These are phyloP conservation scores for Oscheius sp. DNA, from an alignment of 2,888 invertebrate genomes.

Conservation along the genomic window DNA sequence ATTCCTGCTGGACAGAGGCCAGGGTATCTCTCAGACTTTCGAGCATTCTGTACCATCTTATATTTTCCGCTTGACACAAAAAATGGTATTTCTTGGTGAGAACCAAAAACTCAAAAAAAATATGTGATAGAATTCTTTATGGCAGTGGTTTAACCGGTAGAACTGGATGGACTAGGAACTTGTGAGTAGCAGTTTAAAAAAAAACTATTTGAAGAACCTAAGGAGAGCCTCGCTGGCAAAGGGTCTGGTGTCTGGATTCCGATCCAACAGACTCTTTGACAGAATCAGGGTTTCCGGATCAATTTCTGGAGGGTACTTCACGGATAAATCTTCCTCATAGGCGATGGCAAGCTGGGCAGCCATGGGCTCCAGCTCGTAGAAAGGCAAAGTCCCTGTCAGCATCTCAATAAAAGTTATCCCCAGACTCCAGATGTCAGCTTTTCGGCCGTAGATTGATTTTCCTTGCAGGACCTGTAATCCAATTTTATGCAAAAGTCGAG, in stretches of 20 bases:
- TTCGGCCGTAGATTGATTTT: conserved; percentile 49
- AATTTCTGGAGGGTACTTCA: conserved; percentile 19
- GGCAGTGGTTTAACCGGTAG: conserved; percentile 4
- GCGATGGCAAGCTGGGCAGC: conserved; percentile 53
- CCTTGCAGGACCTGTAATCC: conserved; percentile 29
- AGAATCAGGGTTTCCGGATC: neutral
- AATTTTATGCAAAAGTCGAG: neutral
- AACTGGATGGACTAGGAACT: neutral
- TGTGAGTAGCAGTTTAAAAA: neutral
- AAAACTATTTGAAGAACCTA: conserved; percentile 5
- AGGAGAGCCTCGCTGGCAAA: conserved; percentile 22
- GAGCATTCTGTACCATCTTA: conserved; percentile 42
- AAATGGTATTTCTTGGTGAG: no score
- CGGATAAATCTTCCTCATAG: conserved; percentile 41
- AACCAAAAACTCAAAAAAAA: neutral
- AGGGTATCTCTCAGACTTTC: conserved; percentile 54
- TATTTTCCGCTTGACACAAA: no score
- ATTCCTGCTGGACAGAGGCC: conserved; percentile 52
- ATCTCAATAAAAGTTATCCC: conserved; percentile 62
- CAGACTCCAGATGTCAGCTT: conserved; percentile 68
- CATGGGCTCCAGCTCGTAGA: conserved; percentile 52
- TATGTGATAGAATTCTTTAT: neutral
- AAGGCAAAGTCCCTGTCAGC: conserved; percentile 59
- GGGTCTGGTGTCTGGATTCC: conserved; percentile 13
- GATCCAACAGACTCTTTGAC: conserved; percentile 4